Evolutionary conservation across 2,113 vertebrate genomes (phyloP), one percentile per base, ranked within the genome.

Genomic region (Rynchops niger): DNA sequence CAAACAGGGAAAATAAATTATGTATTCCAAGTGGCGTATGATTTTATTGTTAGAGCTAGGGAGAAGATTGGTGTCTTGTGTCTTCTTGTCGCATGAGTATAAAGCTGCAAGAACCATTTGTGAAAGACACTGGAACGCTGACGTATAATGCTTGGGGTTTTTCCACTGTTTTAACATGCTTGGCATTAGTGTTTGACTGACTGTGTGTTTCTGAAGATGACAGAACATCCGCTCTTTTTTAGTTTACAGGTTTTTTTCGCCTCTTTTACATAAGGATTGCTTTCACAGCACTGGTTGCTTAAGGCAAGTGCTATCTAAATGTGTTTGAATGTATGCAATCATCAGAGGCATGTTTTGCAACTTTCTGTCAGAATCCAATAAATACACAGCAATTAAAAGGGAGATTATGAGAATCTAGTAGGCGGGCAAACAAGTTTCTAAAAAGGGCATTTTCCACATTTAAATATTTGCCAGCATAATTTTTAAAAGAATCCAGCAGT

Each of bases 311-410:
- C 86, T 96, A 95, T 95, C 71, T 77, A 69, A 71, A 90, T 94
- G 70, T 91, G 78, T 82, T 96, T 82, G 76, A 95, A 94, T 96
- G 90, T 97, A 82, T 93, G 95, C 93, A 92, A 90, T 96, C 93
- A 88, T 93, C 55, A 83, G 82, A 97, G 94, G 77, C 76, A 86
- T 66, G 76, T 98, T 98, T 98, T 96, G 71, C 89, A 98, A 98
- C 95, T 94, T 78, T 95, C 69, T 95, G 97, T 93, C 95, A 97
- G 90, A 97, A 96, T 86, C 90, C 83, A 95, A 78, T 97, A 97
- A 94, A 95, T 95, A 95, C 23, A 93, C 27, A 92, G 77, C 86
- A 96, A 80, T 95, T 95, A 77, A 83, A 83, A 82, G 59, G 63
- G 70, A 83, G 65, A 81, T 94, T 79, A 88, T 77, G 65, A 95